Conservation (phyloP, 2,797 vertebrate genomes). For the Philypnodon macrostomus region DNA sequence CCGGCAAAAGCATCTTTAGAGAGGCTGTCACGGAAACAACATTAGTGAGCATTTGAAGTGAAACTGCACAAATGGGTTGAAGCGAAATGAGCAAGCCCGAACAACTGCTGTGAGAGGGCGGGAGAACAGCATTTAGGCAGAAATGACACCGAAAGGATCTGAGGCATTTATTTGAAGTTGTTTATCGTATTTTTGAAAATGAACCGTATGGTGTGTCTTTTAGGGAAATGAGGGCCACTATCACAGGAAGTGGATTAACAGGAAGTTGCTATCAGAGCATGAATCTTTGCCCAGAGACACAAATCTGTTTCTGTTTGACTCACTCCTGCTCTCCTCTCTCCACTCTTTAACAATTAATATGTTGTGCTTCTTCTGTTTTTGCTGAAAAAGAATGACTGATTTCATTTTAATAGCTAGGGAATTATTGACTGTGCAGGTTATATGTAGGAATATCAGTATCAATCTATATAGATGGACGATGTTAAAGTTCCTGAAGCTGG, state of each 20-base stretch:
- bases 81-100: too few species aligned
- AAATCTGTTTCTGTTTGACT: constrained; percentile 15
- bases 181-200: constrained; percentile 35
- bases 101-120: constrained; percentile 11
- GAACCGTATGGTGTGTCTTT: constrained; percentile 22
- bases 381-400: too few species aligned
- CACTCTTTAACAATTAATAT: not conserved
- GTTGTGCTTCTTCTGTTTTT: too few species aligned
- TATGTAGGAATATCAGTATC: too few species aligned
- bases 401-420: too few species aligned
- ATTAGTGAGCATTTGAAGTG: constrained; percentile 36
- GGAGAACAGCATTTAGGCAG: constrained; percentile 13
- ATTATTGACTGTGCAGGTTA: too few species aligned
- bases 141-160: constrained; percentile 35
- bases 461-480: too few species aligned
- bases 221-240: constrained; percentile 26
- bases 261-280: constrained; percentile 35
- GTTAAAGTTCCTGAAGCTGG: too few species aligned
- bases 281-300: constrained; percentile 30
- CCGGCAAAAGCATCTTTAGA: constrained; percentile 37
- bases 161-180: constrained; percentile 36
- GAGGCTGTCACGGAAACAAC: constrained; percentile 30
- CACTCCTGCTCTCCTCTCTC: not conserved
- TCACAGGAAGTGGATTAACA: constrained; percentile 46
- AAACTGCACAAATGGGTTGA: constrained; percentile 40